phyloP scores from a whole-genome alignment of 2,797 vertebrate genomes.

The Sylvia borin region DNA sequence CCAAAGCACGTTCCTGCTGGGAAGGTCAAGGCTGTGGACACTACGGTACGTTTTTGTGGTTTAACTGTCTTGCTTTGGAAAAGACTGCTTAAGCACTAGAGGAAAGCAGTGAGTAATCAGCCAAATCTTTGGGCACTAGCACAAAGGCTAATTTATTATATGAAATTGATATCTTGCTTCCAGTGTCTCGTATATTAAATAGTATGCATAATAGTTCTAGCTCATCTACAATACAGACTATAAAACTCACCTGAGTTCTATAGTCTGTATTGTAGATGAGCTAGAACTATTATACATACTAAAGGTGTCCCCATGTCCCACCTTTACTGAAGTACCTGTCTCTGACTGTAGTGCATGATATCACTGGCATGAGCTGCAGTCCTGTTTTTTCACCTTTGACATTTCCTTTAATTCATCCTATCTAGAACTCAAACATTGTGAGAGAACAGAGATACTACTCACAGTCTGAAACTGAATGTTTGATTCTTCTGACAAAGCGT shows the following conservation, averaged over 20 bases:
- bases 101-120: slow-evolving; percentile 48
- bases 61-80: slow-evolving; percentile 66
- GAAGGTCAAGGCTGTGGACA: slow-evolving; percentile 86
- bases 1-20: slow-evolving; percentile 83
- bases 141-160: slow-evolving; percentile 51
- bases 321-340: slow-evolving; percentile 1
- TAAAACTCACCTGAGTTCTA: slow-evolving; percentile 30
- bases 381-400: background rate
- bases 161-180: slow-evolving; percentile 39
- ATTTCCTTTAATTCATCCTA: background rate
- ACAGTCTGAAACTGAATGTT: background rate
- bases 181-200: slow-evolving; percentile 35
- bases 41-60: slow-evolving; percentile 86
- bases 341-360: background rate
- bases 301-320: background rate
- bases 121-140: slow-evolving; percentile 41
- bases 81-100: slow-evolving; percentile 49
- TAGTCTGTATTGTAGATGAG: background rate
- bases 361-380: background rate
- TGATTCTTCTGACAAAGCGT: slow-evolving; percentile 2
- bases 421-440: background rate
- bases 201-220: background rate
- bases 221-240: background rate
- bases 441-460: background rate
- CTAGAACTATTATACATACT: background rate